Conservation (phyloP, 2,113 vertebrate species). For the Ictidomys tridecemlineatus region DNA sequence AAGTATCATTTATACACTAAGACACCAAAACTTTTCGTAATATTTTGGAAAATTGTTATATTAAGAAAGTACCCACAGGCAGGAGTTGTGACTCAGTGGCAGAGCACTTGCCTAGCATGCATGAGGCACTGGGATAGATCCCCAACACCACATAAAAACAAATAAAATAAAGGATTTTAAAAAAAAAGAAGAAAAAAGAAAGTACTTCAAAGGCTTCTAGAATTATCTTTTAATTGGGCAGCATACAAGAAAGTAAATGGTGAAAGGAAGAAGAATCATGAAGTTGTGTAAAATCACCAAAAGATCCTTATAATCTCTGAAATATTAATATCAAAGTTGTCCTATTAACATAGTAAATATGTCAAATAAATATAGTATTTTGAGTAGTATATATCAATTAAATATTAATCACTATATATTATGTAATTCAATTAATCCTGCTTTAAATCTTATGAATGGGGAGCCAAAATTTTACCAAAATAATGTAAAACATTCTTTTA, state of each 20-base stretch:
- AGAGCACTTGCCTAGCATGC: no score
- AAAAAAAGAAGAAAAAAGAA: neutral
- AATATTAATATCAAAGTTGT: neutral
- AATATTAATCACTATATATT: neutral
- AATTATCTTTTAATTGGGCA: neutral
- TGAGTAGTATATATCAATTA: neutral
- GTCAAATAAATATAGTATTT: slow-evolving; percentile 28
- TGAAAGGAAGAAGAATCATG: neutral
- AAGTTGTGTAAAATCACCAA: neutral
- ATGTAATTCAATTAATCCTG: slow-evolving; percentile 34
- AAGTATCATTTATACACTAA: neutral
- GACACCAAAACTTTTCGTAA: neutral
- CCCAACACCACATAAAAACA: no score
- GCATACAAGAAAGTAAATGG: neutral
- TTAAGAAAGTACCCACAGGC: neutral
- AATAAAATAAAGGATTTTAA: no score
- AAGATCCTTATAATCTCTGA: neutral
- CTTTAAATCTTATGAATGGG: neutral
- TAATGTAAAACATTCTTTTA: slow-evolving; percentile 11
- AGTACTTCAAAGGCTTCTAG: neutral
- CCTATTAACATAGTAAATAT: slow-evolving; percentile 4
- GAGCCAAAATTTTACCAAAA: neutral
- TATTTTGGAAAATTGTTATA: neutral
- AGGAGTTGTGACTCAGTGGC: no score
- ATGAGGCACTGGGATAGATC: no score